Evolutionary conservation across 2,113 vertebrate species (phyloP), one percentile per base, ranked within the genome.

Genomic region (Antennarius striatus): DNA sequence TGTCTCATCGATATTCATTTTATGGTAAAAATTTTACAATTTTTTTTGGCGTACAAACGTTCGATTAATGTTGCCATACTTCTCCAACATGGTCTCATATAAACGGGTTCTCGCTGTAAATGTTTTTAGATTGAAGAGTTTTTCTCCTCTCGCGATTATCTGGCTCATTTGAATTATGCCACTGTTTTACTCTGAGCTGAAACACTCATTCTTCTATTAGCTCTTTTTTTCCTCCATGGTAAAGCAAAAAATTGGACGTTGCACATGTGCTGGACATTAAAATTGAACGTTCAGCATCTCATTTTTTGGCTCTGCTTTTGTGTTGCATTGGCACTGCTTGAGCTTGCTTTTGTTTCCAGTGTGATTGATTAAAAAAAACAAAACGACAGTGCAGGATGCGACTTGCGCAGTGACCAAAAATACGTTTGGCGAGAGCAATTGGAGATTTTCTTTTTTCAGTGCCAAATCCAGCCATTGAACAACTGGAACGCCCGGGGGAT

Each of bases 91-190:
- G 22, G 22, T 22, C 65, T 77, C 68, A 49, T 43, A 22, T 56
- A 82, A 81, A 73, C 59, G 67, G 73, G 73, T 77, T 68, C 63
- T 75, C 69, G 73, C 75, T 82, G 77, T 68, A 68, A 78, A 80
- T 46, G 50, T 43, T 61, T 73, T 54, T 10, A 17, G 71, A 73
- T 78, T 62, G 57, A 39, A 56, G 22, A 22, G 22, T 22, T 63
- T 65, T 63, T 50, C 56, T 67, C 32, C 32, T 36, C 32, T 36
- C 2, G 22, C 1, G 1, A 22, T 22, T 22, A 22, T 22, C 2
- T 22, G 2, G 22, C 22, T 22, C 22, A 22, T 22, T 22, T 22
- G 22, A 22, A 22, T 22, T 2, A 22, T 22, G 2, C 22, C 2
- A 22, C 22, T 22, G 22, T 22, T 22, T 22, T 22, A 22, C 22